Conservation (phyloP, 2,888 invertebrate species). For the Drosophila gaucha region DNA sequence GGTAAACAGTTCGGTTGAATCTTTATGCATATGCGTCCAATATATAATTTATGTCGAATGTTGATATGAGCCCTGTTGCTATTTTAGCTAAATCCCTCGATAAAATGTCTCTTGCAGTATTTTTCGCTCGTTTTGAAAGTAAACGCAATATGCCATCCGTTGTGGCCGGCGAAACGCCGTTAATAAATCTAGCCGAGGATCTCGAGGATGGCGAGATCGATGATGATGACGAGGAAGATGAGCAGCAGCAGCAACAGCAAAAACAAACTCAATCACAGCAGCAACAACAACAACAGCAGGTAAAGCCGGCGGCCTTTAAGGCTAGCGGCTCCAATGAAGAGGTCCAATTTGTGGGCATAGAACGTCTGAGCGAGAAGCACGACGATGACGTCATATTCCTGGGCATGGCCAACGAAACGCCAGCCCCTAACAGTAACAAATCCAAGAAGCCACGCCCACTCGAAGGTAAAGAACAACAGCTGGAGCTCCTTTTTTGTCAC, state of each 20-base stretch:
- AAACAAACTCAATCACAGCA: constrained; percentile 5
- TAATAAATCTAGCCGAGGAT: constrained; percentile 86
- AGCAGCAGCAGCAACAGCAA: constrained; percentile 32
- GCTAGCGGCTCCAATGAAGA: constrained; percentile 36
- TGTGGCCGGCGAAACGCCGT: constrained; percentile 28
- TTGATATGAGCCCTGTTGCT: not conserved
- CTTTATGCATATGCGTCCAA: constrained; percentile 33
- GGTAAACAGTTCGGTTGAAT: constrained; percentile 43
- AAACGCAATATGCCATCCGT: constrained; percentile 46
- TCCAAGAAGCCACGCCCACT: constrained; percentile 85
- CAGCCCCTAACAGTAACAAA: constrained; percentile 28
- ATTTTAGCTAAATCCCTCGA: constrained; percentile 4
- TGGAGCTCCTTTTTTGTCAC: not conserved
- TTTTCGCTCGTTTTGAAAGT: constrained; percentile 2
- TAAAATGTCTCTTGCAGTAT: constrained; percentile 14
- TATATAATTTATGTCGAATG: not conserved
- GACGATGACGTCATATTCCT: constrained; percentile 60
- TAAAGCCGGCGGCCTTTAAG: constrained; percentile 6
- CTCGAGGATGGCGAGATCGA: constrained; percentile 96
- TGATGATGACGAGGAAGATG: constrained; percentile 86
- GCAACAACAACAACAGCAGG: constrained; percentile 3
- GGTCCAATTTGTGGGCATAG: constrained; percentile 47
- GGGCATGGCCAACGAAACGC: constrained; percentile 35
- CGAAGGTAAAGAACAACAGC: constrained; percentile 84
- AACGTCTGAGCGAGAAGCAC: constrained; percentile 18